Percentiles rank a stretch among this genome's conserved stretches.
phyloP scores from a whole-genome alignment of 2,113 vertebrate genomes.

The Sardina pilchardus region DNA sequence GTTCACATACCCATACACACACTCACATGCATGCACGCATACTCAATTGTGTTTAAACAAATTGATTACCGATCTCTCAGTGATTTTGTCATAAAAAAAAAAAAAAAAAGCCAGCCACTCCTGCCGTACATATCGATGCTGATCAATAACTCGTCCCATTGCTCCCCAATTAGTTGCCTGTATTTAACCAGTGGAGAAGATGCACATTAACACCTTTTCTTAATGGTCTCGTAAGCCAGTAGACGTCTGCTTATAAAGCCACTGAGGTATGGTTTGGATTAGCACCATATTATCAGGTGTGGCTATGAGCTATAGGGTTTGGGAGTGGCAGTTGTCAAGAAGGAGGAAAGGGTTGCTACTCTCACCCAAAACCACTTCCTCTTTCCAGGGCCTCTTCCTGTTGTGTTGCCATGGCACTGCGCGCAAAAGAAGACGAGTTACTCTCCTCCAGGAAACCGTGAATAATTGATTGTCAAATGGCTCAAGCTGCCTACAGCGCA shows the following conservation, averaged over 20 bases:
- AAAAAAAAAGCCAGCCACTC: background rate
- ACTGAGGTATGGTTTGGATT: conserved; percentile 55
- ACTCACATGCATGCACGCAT: no score
- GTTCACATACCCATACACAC: background rate
- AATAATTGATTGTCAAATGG: conserved; percentile 76
- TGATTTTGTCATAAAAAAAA: background rate
- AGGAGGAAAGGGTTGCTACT: background rate
- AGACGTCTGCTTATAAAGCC: conserved; percentile 53
- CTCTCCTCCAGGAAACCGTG: conserved; percentile 70
- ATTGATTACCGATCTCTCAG: background rate
- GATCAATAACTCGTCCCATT: background rate
- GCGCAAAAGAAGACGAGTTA: conserved; percentile 69
- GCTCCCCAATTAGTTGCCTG: background rate
- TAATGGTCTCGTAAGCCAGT: conserved; percentile 53
- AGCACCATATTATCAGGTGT: conserved; percentile 14
- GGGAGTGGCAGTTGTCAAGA: background rate
- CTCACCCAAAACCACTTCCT: conserved; percentile 64
- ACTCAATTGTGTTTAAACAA: background rate
- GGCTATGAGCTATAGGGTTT: background rate
- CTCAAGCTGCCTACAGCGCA: conserved; percentile 68
- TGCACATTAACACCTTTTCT: conserved; percentile 64
- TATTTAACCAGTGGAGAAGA: conserved; percentile 37
- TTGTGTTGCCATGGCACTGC: conserved; percentile 73
- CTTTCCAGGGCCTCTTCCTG: conserved; percentile 65
- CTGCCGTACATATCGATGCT: background rate